These are phyloP conservation scores for Ellobium chinense DNA, from an alignment of 2,888 invertebrate genomes.

Conservation along the genomic window DNA sequence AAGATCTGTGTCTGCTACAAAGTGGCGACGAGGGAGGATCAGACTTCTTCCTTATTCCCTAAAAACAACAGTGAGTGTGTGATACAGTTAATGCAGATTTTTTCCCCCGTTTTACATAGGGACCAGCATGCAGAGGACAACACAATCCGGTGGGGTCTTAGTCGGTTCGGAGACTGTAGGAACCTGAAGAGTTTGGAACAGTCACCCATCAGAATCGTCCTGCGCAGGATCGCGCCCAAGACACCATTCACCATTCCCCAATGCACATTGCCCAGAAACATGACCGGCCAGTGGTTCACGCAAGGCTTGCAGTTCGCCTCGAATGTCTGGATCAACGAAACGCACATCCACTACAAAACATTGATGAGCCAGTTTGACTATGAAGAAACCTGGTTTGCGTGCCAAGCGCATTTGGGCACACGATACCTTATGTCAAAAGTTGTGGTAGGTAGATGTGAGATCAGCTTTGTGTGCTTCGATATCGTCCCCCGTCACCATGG, in stretches of 20 bases:
- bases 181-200: slow-evolving; percentile 94
- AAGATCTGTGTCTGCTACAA: too few relatives aligned
- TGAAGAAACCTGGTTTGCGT: slow-evolving; percentile 93
- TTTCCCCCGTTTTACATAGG: too few relatives aligned
- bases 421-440: slow-evolving; percentile 97
- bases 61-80: too few relatives aligned
- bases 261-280: slow-evolving; percentile 95
- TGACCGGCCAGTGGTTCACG: slow-evolving; percentile 96
- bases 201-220: slow-evolving; percentile 81
- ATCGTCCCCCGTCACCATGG: slow-evolving; percentile 97
- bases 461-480: slow-evolving; percentile 98
- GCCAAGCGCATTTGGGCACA: slow-evolving; percentile 93
- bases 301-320: slow-evolving; percentile 97
- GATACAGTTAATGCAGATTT: too few relatives aligned
- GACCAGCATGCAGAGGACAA: slow-evolving; percentile 75
- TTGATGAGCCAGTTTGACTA: slow-evolving; percentile 89
- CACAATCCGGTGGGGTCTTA: slow-evolving; percentile 73
- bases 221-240: slow-evolving; percentile 69
- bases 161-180: slow-evolving; percentile 88
- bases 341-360: slow-evolving; percentile 96
- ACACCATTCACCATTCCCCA: slow-evolving; percentile 83
- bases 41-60: too few relatives aligned
- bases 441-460: slow-evolving; percentile 97
- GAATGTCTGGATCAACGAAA: slow-evolving; percentile 91
- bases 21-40: too few relatives aligned